Conservation (phyloP, 2,797 vertebrate species). For the Arctocebus calabarensis region DNA sequence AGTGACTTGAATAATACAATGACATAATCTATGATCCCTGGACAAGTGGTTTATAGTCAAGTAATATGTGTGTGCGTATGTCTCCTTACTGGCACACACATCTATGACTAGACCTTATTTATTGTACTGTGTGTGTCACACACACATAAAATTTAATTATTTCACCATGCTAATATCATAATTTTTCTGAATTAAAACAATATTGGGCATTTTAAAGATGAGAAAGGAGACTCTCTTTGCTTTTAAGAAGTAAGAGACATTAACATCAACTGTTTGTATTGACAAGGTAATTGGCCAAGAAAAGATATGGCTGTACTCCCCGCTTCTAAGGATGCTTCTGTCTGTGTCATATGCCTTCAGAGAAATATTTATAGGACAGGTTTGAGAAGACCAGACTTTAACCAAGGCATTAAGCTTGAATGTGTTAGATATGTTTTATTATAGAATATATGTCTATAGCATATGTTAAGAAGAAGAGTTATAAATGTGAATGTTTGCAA, state of each 20-base stretch:
- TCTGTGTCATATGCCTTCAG: neutral
- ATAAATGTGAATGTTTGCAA: neutral
- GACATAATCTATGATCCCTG: neutral
- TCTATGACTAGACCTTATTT: neutral
- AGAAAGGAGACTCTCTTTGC: neutral
- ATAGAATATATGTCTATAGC: neutral
- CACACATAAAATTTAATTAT: neutral
- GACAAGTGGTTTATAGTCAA: neutral
- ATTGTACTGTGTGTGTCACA: neutral
- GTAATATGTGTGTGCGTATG: neutral
- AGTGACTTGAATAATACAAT: neutral
- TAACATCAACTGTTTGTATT: neutral
- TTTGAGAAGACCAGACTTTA: constrained; percentile 23
- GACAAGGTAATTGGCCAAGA: neutral
- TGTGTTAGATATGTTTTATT: neutral
- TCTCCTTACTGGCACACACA: too few species aligned
- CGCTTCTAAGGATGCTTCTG: neutral
- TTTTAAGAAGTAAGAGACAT: neutral
- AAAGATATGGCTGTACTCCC: neutral
- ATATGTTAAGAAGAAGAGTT: neutral
- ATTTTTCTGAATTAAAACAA: neutral
- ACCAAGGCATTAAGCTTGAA: neutral
- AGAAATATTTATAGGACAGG: neutral
- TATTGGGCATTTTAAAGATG: neutral
- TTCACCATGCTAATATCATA: neutral